Evolutionary conservation across 2,113 vertebrate species (phyloP), one percentile per base, ranked within the genome.

Genomic region (Pseudopodoces humilis): DNA sequence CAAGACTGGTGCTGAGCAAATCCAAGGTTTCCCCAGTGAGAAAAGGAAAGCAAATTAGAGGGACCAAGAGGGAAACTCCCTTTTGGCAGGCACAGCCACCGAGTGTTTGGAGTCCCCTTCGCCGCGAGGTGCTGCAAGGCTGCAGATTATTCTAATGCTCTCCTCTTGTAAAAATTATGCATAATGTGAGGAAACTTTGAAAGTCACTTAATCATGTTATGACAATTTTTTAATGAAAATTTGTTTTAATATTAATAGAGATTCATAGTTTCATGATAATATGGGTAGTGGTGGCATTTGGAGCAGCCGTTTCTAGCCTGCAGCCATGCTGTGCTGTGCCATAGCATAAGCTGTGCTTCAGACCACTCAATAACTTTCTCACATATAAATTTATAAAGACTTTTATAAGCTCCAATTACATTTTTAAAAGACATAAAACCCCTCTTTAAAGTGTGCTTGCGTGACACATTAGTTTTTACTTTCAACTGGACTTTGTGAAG

Each of bases 191-290:
- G 92, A 96, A 97, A 96, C 90, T 97, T 96, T 90, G 87, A 90
- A 96, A 97, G 94, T 94, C 96, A 97, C 96, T 97, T 97, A 96
- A 97, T 96, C 96, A 97, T 31, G 90, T 95, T 94, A 94, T 92
- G 95, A 97, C 96, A 97, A 97, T 93, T 93, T 95, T 95, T 96
- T 93, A 96, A 97, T 97, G 95, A 97, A 96, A 95, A 96, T 96
- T 97, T 97, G 94, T 96, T 96, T 96, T 97, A 97, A 97, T 96
- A 97, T 97, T 96, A 97, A 96, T 96, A 97, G 95, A 92, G 90
- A 88, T 88, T 95, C 96, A 94, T 95, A 97, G 95, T 96, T 96
- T 50, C 94, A 84, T 83, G 94, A 90, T 97, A 94, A 95, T 95
- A 84, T 78, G 83, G 92, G 93, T 82, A 90, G 93, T 10, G 0